Conservation (phyloP, 2,113 vertebrate genomes). For the human (Homo sapiens) region GRCh38 chr5:100042001-100042500, state of each 20-base stretch:
- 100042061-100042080: background rate
- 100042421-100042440: background rate
- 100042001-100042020: background rate
- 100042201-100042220: background rate
- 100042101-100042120: background rate
- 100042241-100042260: background rate
- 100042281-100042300: background rate
- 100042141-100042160: background rate
- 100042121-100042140: background rate
- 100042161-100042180: background rate
- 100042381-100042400: constrained; percentile 1
- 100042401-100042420: background rate
- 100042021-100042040: background rate
- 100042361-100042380: background rate
- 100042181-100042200: background rate
- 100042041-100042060: background rate
- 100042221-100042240: background rate
- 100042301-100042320: background rate
- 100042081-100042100: background rate
- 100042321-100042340: background rate
- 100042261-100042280: no score
- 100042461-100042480: background rate
- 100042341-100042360: background rate
- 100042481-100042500: background rate
- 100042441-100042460: background rate